Evolutionary conservation across 1,140 invertebrate species (phyloP).

Genomic region (Diabrotica virgifera): DNA sequence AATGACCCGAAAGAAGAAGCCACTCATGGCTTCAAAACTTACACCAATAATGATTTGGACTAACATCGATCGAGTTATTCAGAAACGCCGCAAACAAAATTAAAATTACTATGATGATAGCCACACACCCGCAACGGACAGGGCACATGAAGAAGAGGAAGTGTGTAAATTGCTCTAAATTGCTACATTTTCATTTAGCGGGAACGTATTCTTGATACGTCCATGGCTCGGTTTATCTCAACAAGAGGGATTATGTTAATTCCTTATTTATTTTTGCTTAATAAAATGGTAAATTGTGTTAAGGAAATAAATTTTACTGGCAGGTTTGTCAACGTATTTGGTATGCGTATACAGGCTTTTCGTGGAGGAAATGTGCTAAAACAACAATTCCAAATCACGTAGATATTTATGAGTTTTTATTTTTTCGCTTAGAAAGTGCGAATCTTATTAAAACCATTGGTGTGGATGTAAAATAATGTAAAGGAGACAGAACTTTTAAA

Average conservation of each 20-base stretch:
- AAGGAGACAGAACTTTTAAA: too few species aligned
- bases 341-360: not conserved
- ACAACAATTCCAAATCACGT: not conserved
- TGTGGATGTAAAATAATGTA: too few species aligned
- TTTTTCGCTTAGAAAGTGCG: not conserved
- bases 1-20: too few species aligned
- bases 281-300: conserved; percentile 3
- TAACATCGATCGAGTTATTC: too few species aligned
- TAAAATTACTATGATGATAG: too few species aligned
- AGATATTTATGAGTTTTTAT: conserved; percentile 3
- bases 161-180: too few species aligned
- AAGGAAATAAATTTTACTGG: not conserved
- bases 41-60: too few species aligned
- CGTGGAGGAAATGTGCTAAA: not conserved
- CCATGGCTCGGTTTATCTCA: not conserved
- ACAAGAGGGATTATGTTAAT: not conserved
- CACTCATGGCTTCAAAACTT: too few species aligned
- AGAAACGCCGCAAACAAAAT: too few species aligned
- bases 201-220: not conserved
- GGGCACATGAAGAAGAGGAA: too few species aligned
- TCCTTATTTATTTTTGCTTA: conserved; percentile 1
- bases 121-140: too few species aligned
- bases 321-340: not conserved
- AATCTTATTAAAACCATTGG: not conserved
- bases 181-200: too few species aligned